phyloP scores from a whole-genome alignment of 2,888 invertebrate species.

The Arctia plantaginis region DNA sequence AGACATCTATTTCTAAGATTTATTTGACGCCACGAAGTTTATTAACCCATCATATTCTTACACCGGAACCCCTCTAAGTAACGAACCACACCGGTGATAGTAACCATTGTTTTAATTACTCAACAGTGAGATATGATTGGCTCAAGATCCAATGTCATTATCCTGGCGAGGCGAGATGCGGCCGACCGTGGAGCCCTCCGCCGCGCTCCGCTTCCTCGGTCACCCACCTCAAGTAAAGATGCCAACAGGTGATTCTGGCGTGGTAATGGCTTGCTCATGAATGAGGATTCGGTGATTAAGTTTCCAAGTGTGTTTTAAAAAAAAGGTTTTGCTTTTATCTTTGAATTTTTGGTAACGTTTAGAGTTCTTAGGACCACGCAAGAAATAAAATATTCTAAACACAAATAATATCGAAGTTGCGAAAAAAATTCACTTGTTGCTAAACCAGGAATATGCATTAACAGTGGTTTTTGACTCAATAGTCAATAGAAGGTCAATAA shows the following conservation, averaged over 20 bases:
- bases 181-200: conserved; percentile 73
- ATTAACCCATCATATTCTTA: conserved; percentile 2
- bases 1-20: not conserved
- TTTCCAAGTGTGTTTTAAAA: conserved; percentile 11
- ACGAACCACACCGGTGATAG: conserved; percentile 11
- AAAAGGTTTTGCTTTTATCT: not conserved
- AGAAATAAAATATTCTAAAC: not conserved
- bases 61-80: conserved; percentile 10
- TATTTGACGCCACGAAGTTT: conserved; percentile 7
- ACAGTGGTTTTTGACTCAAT: no score
- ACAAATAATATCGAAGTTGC: no score
- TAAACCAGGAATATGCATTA: not conserved
- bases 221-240: conserved; percentile 68
- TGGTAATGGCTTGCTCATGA: conserved; percentile 18
- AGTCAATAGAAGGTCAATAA: not conserved
- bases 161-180: conserved; percentile 56
- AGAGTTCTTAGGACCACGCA: not conserved
- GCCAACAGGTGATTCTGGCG: conserved; percentile 30
- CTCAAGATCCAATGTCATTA: conserved; percentile 76
- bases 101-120: conserved; percentile 32
- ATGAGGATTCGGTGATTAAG: conserved; percentile 21
- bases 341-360: not conserved
- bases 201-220: conserved; percentile 72
- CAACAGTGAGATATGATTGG: conserved; percentile 80
- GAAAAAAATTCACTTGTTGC: not conserved